phyloP scores from a whole-genome alignment of 2,113 vertebrate genomes.

The Columbina picui region DNA sequence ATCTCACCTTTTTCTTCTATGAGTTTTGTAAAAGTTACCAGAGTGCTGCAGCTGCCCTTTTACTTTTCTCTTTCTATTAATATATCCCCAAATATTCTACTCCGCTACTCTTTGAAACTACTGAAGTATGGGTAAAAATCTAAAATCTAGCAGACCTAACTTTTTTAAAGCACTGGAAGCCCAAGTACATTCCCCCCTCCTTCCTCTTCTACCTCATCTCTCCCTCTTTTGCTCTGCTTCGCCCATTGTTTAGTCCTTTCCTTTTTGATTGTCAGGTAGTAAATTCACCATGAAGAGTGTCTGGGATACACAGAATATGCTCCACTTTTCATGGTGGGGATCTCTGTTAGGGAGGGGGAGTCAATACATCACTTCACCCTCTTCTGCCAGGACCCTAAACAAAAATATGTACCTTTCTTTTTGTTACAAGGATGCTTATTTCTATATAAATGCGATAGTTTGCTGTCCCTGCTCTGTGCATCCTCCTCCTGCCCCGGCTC shows the following conservation, averaged over 20 bases:
- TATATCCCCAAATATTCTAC: not conserved
- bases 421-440: not conserved
- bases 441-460: not conserved
- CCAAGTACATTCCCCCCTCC: rapidly evolving
- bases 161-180: not conserved
- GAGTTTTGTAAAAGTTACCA: not conserved
- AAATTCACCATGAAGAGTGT: constrained; percentile 31
- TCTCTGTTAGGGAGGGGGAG: not conserved
- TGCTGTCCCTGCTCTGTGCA: not conserved
- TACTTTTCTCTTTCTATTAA: not conserved
- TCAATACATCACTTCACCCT: not conserved
- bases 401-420: not conserved
- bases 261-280: constrained; percentile 2
- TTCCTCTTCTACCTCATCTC: not conserved
- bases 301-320: not conserved
- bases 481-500: not conserved
- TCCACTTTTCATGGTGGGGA: not conserved
- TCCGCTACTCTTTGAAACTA: not conserved
- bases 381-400: not conserved
- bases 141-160: not conserved
- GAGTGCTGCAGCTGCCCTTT: not conserved
- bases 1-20: not conserved
- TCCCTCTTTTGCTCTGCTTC: not conserved
- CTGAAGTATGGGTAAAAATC: not conserved
- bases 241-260: not conserved